Evolutionary conservation across 2,888 invertebrate species (phyloP), one percentile per base, ranked within the genome.

Genomic region (Marronus borbonicus): DNA sequence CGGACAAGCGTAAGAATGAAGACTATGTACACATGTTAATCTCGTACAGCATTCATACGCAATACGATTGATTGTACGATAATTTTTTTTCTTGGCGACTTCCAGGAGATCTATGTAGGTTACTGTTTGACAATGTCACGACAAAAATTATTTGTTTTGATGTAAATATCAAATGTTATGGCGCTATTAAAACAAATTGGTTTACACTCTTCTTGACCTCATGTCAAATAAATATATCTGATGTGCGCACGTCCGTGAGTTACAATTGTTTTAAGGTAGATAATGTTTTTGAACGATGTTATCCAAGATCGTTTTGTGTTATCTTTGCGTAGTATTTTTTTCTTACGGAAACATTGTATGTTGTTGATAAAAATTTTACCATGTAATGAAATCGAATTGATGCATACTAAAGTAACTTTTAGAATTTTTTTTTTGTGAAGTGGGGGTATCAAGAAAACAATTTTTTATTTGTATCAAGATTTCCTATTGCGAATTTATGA

Each of bases 131-230:
- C 50, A 50, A n/a, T 28, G 20, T n/a, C 44, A 66, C 20, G 31
- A 68, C 68, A 24, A 68, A 68, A 62, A 62, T 31, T 44, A 24
- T 72, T 72, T 72, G 72, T 72, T 72, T 72, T 72, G 58, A 60
- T 72, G 55, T 60, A 39, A 36, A 14, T 72, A 50, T 68, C 68
- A 68, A 17, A 72, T 55, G 58, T 58, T 58, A 50, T 72, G 72
- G 72, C 58, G 58, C 55, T 58, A 36, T 31, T 58, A 60, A 39
- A 58, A 72, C 72, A 72, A 72, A 55, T 72, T 58, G 10, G 72
- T 70, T 70, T 55, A 70, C 58, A 72, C 17, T 72, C 36, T 12
- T 58, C 17, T 39, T 72, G 72, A 72, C 72, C 72, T 72, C 58
- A 55, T 72, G 58, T 58, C 36, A 39, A 72, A 72, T 58, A 72